A percentile compares a stretch with the other conserved stretches of the same genome.
phyloP scores from a whole-genome alignment of 2,797 vertebrate species.

The Falco cherrug region DNA sequence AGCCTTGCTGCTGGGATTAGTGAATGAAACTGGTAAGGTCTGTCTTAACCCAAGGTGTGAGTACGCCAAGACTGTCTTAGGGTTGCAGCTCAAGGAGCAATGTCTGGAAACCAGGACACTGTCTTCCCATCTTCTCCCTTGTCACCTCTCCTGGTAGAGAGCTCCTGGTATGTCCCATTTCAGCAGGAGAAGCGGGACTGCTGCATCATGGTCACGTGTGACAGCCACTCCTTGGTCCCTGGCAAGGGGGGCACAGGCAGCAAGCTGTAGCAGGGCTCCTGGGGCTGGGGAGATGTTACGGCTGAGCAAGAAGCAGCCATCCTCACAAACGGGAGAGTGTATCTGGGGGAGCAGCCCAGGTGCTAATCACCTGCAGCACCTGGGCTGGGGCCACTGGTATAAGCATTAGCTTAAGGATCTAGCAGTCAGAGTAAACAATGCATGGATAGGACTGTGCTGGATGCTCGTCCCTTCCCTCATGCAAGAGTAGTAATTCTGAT shows the following conservation, averaged over 20 bases:
- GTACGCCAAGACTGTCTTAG: fast-evolving
- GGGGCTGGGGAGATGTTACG: background rate
- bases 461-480: background rate
- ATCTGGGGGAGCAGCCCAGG: background rate
- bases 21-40: background rate
- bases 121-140: background rate
- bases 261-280: background rate
- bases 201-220: fast-evolving
- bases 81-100: background rate
- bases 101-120: background rate
- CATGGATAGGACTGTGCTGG: background rate
- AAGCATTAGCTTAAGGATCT: background rate
- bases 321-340: background rate
- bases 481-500: background rate
- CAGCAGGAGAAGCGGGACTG: no score
- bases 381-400: background rate
- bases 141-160: background rate
- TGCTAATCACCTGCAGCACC: background rate
- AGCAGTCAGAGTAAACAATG: background rate
- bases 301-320: background rate
- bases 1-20: background rate
- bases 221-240: fast-evolving
- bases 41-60: background rate
- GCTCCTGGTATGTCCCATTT: fast-evolving
- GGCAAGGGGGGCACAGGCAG: background rate